These are phyloP conservation scores for Crocodylus rhombifer DNA, from an alignment of 2,797 vertebrate genomes.

Conservation along the genomic window DNA sequence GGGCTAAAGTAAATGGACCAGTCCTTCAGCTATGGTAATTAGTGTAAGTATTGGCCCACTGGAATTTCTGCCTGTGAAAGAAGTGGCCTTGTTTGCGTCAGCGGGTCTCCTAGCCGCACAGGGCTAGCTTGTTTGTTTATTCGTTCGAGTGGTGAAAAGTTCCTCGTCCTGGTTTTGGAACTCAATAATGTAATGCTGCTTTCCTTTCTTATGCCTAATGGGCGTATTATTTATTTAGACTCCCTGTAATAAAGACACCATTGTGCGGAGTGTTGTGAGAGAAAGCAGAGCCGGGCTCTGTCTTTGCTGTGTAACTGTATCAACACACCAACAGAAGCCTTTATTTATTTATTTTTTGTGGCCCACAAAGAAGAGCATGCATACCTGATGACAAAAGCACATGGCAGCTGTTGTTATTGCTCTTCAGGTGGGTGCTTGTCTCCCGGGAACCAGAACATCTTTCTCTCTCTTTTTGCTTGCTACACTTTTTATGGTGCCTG, in stretches of 20 bases:
- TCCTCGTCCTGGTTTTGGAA: not conserved
- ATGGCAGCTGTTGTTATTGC: not conserved
- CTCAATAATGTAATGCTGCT: not conserved
- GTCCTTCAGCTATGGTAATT: fast-evolving
- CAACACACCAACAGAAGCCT: constrained; percentile 57
- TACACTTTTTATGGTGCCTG: fast-evolving
- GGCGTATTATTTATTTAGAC: constrained; percentile 84
- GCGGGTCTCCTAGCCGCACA: fast-evolving
- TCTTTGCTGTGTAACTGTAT: constrained; percentile 77
- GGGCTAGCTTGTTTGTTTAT: not conserved
- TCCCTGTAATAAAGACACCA: constrained; percentile 76
- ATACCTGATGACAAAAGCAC: not conserved
- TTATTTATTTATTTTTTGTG: not conserved
- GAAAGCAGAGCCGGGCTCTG: constrained; percentile 81
- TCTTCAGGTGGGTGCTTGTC: not conserved
- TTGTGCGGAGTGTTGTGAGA: constrained; percentile 60
- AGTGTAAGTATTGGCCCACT: not conserved
- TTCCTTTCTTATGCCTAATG: not conserved
- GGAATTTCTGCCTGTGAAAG: not conserved
- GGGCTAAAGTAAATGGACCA: not conserved
- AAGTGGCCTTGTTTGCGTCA: not conserved
- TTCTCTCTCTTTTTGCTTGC: not conserved
- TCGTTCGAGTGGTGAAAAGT: not conserved
- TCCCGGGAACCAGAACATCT: fast-evolving
- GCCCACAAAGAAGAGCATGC: not conserved